Percentiles rank a stretch among this genome's conserved stretches.
These are phyloP conservation scores for Sesia apiformis DNA, from an alignment of 2,888 invertebrate species.

Conservation along the genomic window DNA sequence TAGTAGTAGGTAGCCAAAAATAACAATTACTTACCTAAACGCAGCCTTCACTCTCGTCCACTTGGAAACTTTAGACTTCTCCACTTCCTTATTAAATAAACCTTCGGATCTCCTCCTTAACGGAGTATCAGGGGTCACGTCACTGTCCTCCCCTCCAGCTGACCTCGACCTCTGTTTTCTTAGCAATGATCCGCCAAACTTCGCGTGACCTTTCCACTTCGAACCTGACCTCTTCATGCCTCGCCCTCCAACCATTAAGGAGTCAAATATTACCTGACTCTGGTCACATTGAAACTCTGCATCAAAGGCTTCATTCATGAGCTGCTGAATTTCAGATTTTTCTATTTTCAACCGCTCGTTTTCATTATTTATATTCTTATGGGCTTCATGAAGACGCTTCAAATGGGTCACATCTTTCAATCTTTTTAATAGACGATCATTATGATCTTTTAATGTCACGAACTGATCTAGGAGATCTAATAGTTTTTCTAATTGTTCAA, in stretches of 20 bases:
- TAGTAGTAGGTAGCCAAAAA: no score
- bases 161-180: constrained; percentile 80
- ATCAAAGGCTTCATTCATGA: constrained; percentile 65
- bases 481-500: constrained; percentile 87
- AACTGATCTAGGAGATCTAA: constrained; percentile 85
- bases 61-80: constrained; percentile 82
- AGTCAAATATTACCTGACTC: constrained; percentile 77
- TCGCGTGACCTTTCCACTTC: constrained; percentile 62
- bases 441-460: constrained; percentile 81
- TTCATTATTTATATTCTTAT: constrained; percentile 63
- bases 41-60: constrained; percentile 94
- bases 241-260: constrained; percentile 74
- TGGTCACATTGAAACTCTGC: constrained; percentile 77
- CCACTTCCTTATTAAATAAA: constrained; percentile 54
- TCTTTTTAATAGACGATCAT: constrained; percentile 78
- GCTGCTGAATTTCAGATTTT: constrained; percentile 39
- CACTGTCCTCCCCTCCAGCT: constrained; percentile 77
- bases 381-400: constrained; percentile 77
- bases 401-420: constrained; percentile 83
- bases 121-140: constrained; percentile 47
- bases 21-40: constrained; percentile 79
- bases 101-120: constrained; percentile 55
- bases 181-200: constrained; percentile 65
- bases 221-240: constrained; percentile 65
- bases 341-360: constrained; percentile 50